These are phyloP conservation scores for Lontra canadensis DNA, from an alignment of 2,113 vertebrate genomes.

Conservation along the genomic window DNA sequence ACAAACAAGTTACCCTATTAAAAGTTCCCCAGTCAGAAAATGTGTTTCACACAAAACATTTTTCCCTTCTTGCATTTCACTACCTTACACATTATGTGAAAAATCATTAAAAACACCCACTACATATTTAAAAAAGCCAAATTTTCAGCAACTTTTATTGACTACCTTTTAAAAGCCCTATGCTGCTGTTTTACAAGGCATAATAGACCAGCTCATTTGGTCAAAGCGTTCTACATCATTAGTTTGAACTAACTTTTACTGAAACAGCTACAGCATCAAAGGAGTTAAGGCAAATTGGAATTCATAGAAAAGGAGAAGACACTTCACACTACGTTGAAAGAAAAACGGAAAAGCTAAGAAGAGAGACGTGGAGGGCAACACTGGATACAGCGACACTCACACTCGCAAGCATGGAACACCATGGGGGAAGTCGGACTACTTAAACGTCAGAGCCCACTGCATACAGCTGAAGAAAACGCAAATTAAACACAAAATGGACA, in stretches of 20 bases:
- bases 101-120: slow-evolving; percentile 92
- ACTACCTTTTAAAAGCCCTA: slow-evolving; percentile 94
- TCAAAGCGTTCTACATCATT: slow-evolving; percentile 90
- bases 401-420: slow-evolving; percentile 95
- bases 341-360: slow-evolving; percentile 89
- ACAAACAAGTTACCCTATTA: slow-evolving; percentile 94
- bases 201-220: slow-evolving; percentile 90
- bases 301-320: slow-evolving; percentile 91
- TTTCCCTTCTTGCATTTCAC: slow-evolving; percentile 88
- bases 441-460: slow-evolving; percentile 86
- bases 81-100: slow-evolving; percentile 90
- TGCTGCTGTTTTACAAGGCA: slow-evolving; percentile 94
- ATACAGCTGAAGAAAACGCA: slow-evolving; percentile 81
- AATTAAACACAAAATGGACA: slow-evolving; percentile 86
- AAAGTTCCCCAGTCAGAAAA: slow-evolving; percentile 91
- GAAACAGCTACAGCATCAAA: slow-evolving; percentile 94
- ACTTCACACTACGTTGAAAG: slow-evolving; percentile 90
- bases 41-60: slow-evolving; percentile 91
- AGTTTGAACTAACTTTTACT: slow-evolving; percentile 90
- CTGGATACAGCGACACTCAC: slow-evolving; percentile 94
- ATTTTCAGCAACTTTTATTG: slow-evolving; percentile 92
- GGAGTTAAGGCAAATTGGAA: slow-evolving; percentile 97
- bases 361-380: slow-evolving; percentile 89
- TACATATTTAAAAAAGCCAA: slow-evolving; percentile 92
- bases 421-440: slow-evolving; percentile 87